phyloP scores from a whole-genome alignment of 2,797 vertebrate species.

The Columba guinea region DNA sequence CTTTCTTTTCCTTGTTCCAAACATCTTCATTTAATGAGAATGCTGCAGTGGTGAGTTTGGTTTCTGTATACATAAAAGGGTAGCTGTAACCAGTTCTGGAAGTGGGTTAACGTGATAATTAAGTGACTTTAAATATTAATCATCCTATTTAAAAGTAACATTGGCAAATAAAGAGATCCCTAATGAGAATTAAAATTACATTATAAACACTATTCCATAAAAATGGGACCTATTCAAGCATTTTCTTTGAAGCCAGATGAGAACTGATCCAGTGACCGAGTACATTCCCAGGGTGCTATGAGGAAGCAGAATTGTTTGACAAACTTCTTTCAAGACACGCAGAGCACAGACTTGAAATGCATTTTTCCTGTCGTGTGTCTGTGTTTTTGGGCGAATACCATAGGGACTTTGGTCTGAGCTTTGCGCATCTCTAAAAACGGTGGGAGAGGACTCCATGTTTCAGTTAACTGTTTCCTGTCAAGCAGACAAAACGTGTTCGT shows the following conservation, averaged over 20 bases:
- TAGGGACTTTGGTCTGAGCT: conserved; percentile 43
- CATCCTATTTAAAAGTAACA: conserved; percentile 49
- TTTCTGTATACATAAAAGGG: conserved; percentile 54
- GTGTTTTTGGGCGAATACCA: conserved; percentile 47
- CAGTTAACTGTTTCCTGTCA: conserved; percentile 49
- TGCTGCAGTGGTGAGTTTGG: not conserved
- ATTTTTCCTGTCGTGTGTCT: conserved; percentile 31
- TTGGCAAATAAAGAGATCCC: conserved; percentile 23
- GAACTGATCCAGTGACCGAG: not conserved
- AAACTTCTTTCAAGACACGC: conserved; percentile 42
- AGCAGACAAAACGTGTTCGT: conserved; percentile 9
- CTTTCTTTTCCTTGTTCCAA: not conserved
- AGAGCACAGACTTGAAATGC: conserved; percentile 9
- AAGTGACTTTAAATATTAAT: conserved; percentile 69
- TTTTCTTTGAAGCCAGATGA: conserved; percentile 46
- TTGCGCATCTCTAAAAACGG: not conserved
- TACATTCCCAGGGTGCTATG: conserved; percentile 11
- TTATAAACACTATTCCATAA: conserved; percentile 24
- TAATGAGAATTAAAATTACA: conserved; percentile 27
- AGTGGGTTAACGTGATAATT: conserved; percentile 63
- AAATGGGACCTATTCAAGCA: conserved; percentile 10
- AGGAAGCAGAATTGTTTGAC: conserved; percentile 22
- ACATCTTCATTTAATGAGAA: not conserved
- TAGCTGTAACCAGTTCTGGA: conserved; percentile 30
- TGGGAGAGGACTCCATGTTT: not conserved